These are phyloP conservation scores for Zaprionus africanus DNA, from an alignment of 1,140 invertebrate species.

Conservation along the genomic window DNA sequence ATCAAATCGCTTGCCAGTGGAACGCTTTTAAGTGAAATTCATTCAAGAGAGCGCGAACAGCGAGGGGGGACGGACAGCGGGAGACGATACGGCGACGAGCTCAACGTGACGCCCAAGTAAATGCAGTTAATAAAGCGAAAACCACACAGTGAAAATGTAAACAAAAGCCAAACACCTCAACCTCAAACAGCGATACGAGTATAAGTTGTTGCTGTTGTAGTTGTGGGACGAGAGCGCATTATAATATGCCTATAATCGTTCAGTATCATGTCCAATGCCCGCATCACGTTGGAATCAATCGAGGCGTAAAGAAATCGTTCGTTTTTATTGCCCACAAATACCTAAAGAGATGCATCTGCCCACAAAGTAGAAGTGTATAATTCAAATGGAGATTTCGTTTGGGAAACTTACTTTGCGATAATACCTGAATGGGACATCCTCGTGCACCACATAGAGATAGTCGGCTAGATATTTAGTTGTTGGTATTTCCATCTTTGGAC, in stretches of 20 bases:
- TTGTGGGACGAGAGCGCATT: constrained; percentile 18
- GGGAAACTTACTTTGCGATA: constrained; percentile 83
- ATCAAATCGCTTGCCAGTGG: constrained; percentile 44
- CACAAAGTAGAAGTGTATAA: not conserved
- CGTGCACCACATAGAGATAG: constrained; percentile 83
- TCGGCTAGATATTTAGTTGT: constrained; percentile 84
- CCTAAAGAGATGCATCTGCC: not conserved
- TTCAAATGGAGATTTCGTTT: not conserved
- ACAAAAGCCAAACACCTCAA: constrained; percentile 61
- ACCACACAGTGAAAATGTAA: constrained; percentile 79
- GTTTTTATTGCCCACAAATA: constrained; percentile 3
- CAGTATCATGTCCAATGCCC: constrained; percentile 49
- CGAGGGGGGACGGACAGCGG: constrained; percentile 20
- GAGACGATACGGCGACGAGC: constrained; percentile 23
- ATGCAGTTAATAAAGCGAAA: constrained; percentile 78
- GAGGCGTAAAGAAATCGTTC: constrained; percentile 11
- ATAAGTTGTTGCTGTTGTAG: not conserved
- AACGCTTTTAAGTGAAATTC: constrained; percentile 73
- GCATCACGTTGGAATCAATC: constrained; percentile 15
- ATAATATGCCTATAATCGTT: constrained; percentile 23
- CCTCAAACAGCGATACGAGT: constrained; percentile 30
- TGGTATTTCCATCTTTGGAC: constrained; percentile 84
- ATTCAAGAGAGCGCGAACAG: constrained; percentile 57
- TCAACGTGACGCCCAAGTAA: constrained; percentile 63
- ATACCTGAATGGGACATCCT: constrained; percentile 84